phyloP scores from a whole-genome alignment of 2,797 vertebrate genomes.

The Chelmon rostratus region DNA sequence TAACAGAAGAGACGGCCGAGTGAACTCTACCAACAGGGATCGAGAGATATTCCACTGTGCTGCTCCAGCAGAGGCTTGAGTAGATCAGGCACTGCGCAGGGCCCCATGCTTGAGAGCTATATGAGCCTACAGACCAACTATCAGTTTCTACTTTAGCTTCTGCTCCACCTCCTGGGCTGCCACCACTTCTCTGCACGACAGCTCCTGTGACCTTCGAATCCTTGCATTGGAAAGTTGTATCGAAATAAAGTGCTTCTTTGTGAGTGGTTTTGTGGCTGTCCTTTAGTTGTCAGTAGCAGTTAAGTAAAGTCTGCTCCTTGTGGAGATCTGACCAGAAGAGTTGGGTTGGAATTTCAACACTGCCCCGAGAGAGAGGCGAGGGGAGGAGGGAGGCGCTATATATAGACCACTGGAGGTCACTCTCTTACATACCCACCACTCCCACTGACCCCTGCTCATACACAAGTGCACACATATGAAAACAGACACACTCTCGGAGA shows the following conservation, averaged over 20 bases:
- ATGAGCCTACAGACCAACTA: slow-evolving; percentile 58
- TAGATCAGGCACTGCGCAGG: slow-evolving; percentile 40
- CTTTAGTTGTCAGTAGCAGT: slow-evolving; percentile 68
- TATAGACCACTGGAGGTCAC: slow-evolving; percentile 81
- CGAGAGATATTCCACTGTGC: slow-evolving; percentile 52
- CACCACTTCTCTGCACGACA: slow-evolving; percentile 16
- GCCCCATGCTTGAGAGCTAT: slow-evolving; percentile 59
- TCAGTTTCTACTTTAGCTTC: slow-evolving; percentile 62
- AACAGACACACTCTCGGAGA: slow-evolving; percentile 24
- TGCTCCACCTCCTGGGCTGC: slow-evolving; percentile 46
- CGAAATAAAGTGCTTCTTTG: slow-evolving; percentile 48
- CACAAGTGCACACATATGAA: slow-evolving; percentile 66
- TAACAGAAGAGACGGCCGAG: slow-evolving; percentile 16
- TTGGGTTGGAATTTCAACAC: slow-evolving; percentile 94
- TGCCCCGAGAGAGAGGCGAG: slow-evolving; percentile 82
- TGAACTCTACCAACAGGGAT: slow-evolving; percentile 22
- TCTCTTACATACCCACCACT: slow-evolving; percentile 86
- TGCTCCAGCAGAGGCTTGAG: slow-evolving; percentile 45
- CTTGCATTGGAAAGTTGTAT: slow-evolving; percentile 43
- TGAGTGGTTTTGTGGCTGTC: slow-evolving; percentile 50
- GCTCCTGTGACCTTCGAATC: slow-evolving; percentile 63
- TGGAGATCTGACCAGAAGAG: slow-evolving; percentile 87
- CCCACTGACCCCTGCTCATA: slow-evolving; percentile 85
- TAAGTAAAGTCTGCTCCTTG: slow-evolving; percentile 75
- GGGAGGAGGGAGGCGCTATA: slow-evolving; percentile 80